Percentiles rank a stretch among this genome's conserved stretches.
Evolutionary conservation across 2,888 invertebrate genomes (phyloP).

Genomic region (Liopterus haemorrhoidalis): DNA sequence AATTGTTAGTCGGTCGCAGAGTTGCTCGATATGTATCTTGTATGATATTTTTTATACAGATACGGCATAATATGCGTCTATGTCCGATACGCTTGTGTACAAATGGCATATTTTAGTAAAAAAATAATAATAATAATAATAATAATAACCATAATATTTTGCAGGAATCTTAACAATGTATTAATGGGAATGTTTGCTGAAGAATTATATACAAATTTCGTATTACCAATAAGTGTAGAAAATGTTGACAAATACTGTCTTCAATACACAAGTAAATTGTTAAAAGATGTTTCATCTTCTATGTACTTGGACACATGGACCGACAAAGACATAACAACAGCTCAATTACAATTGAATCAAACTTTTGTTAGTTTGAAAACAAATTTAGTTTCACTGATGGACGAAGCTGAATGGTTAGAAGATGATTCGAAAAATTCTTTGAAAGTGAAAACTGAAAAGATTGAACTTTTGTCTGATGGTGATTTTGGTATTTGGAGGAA

Average conservation of each 20-base stretch:
- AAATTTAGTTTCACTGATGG: slow-evolving; percentile 22
- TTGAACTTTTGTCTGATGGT: slow-evolving; percentile 15
- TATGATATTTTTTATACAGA: too few relatives aligned
- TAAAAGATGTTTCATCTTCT: slow-evolving; percentile 32
- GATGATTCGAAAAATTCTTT: slow-evolving; percentile 19
- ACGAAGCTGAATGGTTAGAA: slow-evolving; percentile 28
- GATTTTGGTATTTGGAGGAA: slow-evolving; percentile 5
- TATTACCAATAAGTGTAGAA: slow-evolving; percentile 28
- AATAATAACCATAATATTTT: too few relatives aligned
- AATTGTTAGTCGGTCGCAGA: too few relatives aligned
- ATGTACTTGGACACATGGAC: slow-evolving; percentile 26
- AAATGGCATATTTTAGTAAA: too few relatives aligned
- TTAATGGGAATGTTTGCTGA: slow-evolving; percentile 34
- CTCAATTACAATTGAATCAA: slow-evolving; percentile 19
- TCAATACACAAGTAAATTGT: slow-evolving; percentile 28
- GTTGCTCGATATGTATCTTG: too few relatives aligned
- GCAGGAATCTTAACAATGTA: slow-evolving; percentile 33
- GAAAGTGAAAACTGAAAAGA: slow-evolving; percentile 24
- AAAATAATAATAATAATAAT: too few relatives aligned
- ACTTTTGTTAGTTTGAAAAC: slow-evolving; percentile 28
- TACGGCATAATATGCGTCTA: too few relatives aligned
- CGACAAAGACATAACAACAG: slow-evolving; percentile 11
- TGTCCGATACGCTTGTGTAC: too few relatives aligned
- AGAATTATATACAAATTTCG: slow-evolving; percentile 34
- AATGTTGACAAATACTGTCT: slow-evolving; percentile 32